Percentiles rank a stretch among this genome's conserved stretches.
Conservation (phyloP, 2,888 invertebrate genomes). For the Pristionchus japonicus region DNA sequence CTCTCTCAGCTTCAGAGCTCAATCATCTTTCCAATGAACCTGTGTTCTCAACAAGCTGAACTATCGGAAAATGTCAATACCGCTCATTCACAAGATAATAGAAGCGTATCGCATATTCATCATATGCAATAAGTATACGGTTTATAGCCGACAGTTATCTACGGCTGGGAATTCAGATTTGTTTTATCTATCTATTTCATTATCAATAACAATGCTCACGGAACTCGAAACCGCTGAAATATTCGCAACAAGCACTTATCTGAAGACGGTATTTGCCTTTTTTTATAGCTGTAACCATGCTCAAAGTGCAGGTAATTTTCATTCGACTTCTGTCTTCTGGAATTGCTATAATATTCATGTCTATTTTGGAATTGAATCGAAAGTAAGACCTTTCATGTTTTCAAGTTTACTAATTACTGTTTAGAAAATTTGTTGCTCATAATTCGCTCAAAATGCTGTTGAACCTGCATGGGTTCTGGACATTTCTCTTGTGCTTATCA, state of each 20-base stretch:
- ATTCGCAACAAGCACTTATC: not conserved
- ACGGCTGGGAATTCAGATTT: too few species aligned
- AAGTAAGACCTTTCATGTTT: not conserved
- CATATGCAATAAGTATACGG: too few species aligned
- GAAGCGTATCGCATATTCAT: too few species aligned
- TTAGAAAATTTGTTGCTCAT: not conserved
- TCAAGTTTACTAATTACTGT: not conserved
- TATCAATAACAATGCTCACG: too few species aligned
- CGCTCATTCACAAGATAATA: too few species aligned
- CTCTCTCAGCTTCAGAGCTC: too few species aligned
- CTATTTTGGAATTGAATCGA: not conserved
- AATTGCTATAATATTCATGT: not conserved
- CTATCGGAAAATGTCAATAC: too few species aligned
- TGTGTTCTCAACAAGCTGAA: too few species aligned
- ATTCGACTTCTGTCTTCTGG: not conserved
- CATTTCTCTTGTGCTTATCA: not conserved
- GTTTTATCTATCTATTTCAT: too few species aligned
- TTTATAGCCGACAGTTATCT: too few species aligned
- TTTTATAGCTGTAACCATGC: not conserved
- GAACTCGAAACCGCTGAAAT: not conserved
- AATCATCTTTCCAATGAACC: too few species aligned
- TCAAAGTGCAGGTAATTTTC: not conserved
- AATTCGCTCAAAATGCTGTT: not conserved
- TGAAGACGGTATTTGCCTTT: not conserved
- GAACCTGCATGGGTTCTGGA: not conserved